Base-by-base conservation (phyloP, 2,797 vertebrate genomes). In the Syngnathus rostellatus region DNA sequence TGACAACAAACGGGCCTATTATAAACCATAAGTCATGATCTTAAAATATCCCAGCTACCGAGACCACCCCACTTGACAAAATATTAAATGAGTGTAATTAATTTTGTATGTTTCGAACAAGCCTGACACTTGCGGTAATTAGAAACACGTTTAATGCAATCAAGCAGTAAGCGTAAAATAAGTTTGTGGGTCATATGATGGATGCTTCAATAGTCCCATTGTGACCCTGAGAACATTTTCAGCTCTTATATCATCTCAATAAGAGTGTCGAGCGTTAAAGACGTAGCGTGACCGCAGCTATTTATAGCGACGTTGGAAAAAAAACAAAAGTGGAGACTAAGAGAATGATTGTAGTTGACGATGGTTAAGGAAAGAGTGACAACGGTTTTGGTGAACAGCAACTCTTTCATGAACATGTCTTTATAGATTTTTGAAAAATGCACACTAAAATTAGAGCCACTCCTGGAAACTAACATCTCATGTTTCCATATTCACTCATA, bases 351-450 rank as follows among this genome's bases (percentile, higher is more conserved):
- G 57, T 65, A 62, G 59, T 66, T 62, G 63, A 43, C 38, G 6
- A 75, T 14, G 38, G 51, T 70, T 57, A 51, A 70, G 80, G 85
- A 87, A 88, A 81, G 69, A 73, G 69, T 82, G 76, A 83, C 74
- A 31, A 55, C 64, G 66, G 31, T 63, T 68, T 43, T 62, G 63
- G 62, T 63, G 57, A 72, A 75, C 63, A 62, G 50, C 76, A 78
- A 81, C 57, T 85, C 76, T 77, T 77, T 74, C 67, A 66, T 66
- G 72, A 68, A 63, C 68, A 77, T 60, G 67, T 81, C 40, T 73
- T 73, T 66, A 72, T 61, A 63, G 48, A 76, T 61, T 57, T 57
- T 78, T 74, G 61, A 68, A 80, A 73, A 70, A 59, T 14, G 43
- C 67, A 11, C 10, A 1, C 69, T 83, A 77, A 81, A 86, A 79